These are phyloP conservation scores for Eilema griseolum DNA, from an alignment of 2,888 invertebrate species.

Conservation along the genomic window DNA sequence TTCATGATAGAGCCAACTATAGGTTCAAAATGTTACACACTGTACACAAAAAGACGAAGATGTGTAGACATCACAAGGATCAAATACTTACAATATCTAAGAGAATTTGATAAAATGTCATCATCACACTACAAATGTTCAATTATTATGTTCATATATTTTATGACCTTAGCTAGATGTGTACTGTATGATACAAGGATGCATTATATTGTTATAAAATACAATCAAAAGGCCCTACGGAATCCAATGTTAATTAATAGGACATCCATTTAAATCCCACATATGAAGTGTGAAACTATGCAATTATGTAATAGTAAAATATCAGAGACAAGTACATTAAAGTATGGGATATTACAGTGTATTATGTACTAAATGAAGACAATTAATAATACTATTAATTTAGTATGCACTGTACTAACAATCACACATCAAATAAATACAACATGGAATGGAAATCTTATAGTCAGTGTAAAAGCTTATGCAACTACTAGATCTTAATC, in stretches of 20 bases:
- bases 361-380: conserved; percentile 8
- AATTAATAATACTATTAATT: neutral
- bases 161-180: neutral
- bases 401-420: conserved; percentile 34
- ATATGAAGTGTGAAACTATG: neutral
- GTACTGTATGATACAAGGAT: neutral
- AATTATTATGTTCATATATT: conserved; percentile 1
- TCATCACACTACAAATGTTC: neutral
- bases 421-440: conserved; percentile 53
- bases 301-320: neutral
- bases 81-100: neutral
- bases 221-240: neutral
- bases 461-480: conserved; percentile 48
- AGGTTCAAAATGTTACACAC: conserved; percentile 12
- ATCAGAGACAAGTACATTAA: neutral
- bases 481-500: conserved; percentile 38
- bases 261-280: neutral
- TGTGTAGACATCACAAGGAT: neutral
- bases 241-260: neutral
- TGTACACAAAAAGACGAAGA: conserved; percentile 14
- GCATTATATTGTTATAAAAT: neutral
- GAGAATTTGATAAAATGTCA: neutral
- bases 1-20: neutral
- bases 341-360: conserved; percentile 18
- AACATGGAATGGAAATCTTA: conserved; percentile 69